A percentile compares a stretch with the other conserved stretches of the same genome.
phyloP scores from a whole-genome alignment of 2,888 invertebrate species.

The Sclerodermus sp. region DNA sequence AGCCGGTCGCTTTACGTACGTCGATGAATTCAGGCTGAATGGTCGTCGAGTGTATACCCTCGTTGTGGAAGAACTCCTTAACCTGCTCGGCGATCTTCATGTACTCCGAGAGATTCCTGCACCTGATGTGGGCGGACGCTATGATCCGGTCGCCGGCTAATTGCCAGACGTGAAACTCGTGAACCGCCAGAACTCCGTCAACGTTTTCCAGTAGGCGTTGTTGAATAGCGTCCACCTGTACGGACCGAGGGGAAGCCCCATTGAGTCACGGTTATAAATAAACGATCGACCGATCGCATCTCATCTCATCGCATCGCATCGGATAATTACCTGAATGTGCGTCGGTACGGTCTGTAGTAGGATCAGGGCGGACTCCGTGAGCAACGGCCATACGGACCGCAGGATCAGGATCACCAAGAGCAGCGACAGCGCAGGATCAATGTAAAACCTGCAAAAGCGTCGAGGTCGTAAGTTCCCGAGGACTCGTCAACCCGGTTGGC shows the following conservation, averaged over 20 bases:
- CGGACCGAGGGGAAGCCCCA: too few species aligned
- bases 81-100: conserved; percentile 96
- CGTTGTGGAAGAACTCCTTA: conserved; percentile 96
- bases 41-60: conserved; percentile 97
- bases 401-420: conserved; percentile 84
- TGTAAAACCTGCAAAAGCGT: conserved; percentile 68
- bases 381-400: conserved; percentile 87
- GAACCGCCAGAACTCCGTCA: conserved; percentile 92
- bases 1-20: conserved; percentile 57
- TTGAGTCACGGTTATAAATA: too few species aligned
- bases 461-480: too few species aligned
- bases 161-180: conserved; percentile 99
- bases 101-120: conserved; percentile 91
- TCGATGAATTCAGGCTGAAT: conserved; percentile 98
- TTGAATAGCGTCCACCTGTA: conserved; percentile 88
- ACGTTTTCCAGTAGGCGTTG: conserved; percentile 84
- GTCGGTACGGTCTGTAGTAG: conserved; percentile 97
- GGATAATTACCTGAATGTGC: conserved; percentile 75
- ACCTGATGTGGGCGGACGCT: conserved; percentile 95
- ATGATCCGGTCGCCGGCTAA: conserved; percentile 95
- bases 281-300: too few species aligned
- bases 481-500: too few species aligned
- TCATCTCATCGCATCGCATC: too few species aligned
- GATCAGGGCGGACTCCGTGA: conserved; percentile 92
- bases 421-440: conserved; percentile 93